These are phyloP conservation scores for Gonatopus flavifemur DNA, from an alignment of 1,140 invertebrate genomes.

Conservation along the genomic window DNA sequence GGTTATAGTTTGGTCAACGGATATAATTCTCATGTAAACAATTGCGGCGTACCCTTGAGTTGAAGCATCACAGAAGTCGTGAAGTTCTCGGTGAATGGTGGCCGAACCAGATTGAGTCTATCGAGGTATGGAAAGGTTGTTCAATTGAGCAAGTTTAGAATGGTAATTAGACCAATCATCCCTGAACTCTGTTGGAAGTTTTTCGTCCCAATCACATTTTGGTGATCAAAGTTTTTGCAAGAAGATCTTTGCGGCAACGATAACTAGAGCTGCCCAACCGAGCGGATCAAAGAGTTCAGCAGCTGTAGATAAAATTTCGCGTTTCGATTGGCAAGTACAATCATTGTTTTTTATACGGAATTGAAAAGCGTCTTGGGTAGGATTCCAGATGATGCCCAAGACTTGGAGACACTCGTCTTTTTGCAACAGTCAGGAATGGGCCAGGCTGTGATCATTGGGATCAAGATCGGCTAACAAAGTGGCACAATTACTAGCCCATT, in stretches of 20 bases:
- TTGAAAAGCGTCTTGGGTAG: slow-evolving; percentile 22
- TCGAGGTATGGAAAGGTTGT: not conserved
- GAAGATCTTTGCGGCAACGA: slow-evolving; percentile 13
- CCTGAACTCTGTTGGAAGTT: slow-evolving; percentile 7
- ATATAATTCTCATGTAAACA: too few relatives aligned
- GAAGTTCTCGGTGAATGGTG: too few relatives aligned
- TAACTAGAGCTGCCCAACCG: slow-evolving; percentile 6
- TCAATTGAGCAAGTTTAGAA: not conserved
- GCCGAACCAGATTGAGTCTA: too few relatives aligned
- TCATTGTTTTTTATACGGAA: slow-evolving; percentile 2
- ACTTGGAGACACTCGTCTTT: slow-evolving; percentile 30
- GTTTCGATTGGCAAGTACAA: not conserved
- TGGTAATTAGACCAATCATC: slow-evolving; percentile 13
- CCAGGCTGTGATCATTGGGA: slow-evolving; percentile 1
- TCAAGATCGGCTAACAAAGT: not conserved
- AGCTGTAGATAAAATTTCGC: slow-evolving; percentile 8
- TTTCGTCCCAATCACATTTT: slow-evolving; percentile 17
- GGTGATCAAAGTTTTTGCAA: slow-evolving; percentile 17
- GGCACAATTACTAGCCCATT: slow-evolving; percentile 30
- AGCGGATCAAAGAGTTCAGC: slow-evolving; percentile 12
- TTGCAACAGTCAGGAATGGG: not conserved
- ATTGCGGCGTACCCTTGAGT: slow-evolving; percentile 26
- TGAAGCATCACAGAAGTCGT: slow-evolving; percentile 33
- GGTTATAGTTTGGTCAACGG: too few relatives aligned
- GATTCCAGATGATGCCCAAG: slow-evolving; percentile 36